A percentile compares a stretch with the other conserved stretches of the same genome.
Evolutionary conservation across 2,888 invertebrate species (phyloP).

Genomic region (Bombyx huttoni): DNA sequence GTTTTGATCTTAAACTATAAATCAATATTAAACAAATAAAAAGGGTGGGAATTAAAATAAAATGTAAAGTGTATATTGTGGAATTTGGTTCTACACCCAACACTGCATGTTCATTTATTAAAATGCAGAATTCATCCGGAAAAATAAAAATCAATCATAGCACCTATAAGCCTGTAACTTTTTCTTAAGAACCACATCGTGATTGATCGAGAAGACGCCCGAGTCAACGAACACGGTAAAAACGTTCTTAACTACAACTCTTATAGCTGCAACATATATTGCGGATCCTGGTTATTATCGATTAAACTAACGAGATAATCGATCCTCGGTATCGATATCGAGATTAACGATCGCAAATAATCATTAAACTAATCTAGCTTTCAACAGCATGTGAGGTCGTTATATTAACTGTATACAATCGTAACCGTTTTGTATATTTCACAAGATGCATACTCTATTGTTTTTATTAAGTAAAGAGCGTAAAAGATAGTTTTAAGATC

Average conservation of each 20-base stretch:
- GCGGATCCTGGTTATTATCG: neutral
- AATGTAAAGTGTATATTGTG: no score
- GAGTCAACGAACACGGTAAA: neutral
- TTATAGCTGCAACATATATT: neutral
- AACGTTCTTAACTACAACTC: neutral
- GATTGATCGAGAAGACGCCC: neutral
- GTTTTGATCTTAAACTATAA: no score
- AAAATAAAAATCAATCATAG: neutral
- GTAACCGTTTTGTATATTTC: neutral
- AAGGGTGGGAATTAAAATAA: no score
- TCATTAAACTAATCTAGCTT: neutral
- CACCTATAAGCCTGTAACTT: neutral
- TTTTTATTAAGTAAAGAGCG: no score
- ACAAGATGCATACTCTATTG: neutral
- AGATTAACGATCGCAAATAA: neutral
- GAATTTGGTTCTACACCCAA: no score
- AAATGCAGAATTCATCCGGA: neutral
- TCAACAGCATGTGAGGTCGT: neutral
- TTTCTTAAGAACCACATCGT: neutral
- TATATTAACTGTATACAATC: neutral
- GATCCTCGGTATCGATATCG: neutral
- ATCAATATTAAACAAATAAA: no score
- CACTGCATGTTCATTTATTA: no score
- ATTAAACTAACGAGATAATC: neutral
- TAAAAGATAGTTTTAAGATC: no score